Conservation (phyloP, 2,797 vertebrate species). For the Buceros bicornis region DNA sequence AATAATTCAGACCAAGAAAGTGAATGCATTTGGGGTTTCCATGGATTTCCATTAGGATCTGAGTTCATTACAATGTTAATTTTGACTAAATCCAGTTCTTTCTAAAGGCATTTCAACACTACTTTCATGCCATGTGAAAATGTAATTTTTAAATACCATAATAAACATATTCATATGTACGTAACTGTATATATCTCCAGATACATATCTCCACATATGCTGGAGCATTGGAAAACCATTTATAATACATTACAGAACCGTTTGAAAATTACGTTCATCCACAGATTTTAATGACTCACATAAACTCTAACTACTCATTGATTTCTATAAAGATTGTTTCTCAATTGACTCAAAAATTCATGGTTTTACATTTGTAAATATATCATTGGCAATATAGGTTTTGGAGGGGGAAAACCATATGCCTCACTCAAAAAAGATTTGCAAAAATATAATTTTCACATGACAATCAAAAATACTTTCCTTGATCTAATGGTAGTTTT, state of each 20-base stretch:
- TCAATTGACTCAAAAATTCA: not conserved
- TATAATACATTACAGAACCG: conserved; percentile 49
- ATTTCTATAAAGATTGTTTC: conserved; percentile 6
- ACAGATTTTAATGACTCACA: conserved; percentile 21
- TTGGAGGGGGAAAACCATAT: not conserved
- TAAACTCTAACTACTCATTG: not conserved
- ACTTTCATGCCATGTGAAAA: conserved; percentile 35
- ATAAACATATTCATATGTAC: conserved; percentile 2
- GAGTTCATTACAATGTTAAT: conserved; percentile 10
- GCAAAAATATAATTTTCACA: not conserved
- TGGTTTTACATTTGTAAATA: not conserved
- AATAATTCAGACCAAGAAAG: conserved; percentile 59
- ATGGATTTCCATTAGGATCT: conserved; percentile 26
- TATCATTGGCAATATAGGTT: not conserved
- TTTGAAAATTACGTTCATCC: conserved; percentile 5
- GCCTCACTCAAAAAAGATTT: not conserved
- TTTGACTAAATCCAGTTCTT: conserved; percentile 39
- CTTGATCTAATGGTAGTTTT: not conserved
- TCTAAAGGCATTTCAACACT: conserved; percentile 38
- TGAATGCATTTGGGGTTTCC: conserved; percentile 53
- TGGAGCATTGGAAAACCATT: conserved; percentile 2
- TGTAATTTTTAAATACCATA: not conserved
- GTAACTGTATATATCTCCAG: conserved; percentile 58
- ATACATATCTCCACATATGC: conserved; percentile 26
- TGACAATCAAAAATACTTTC: not conserved